Evolutionary conservation across 1,140 invertebrate species (phyloP), one percentile per base, ranked within the genome.

Genomic region (Drosophila nikananu): DNA sequence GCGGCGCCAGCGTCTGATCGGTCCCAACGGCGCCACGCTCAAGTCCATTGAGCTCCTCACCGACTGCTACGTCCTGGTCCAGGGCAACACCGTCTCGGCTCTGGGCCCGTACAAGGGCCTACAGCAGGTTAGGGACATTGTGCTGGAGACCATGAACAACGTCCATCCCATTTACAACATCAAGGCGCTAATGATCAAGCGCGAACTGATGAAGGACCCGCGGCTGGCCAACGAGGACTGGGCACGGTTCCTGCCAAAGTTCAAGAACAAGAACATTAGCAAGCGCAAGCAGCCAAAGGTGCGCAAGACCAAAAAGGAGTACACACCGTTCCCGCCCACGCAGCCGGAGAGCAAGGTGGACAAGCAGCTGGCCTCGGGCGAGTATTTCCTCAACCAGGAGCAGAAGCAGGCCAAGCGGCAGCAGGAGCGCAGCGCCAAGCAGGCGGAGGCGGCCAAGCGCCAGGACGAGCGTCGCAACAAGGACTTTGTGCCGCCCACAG

Each of bases 111-210:
- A 99, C 91, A 98, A 97, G 94, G 99, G 99, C 15, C 93, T 99
- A 7, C 96, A 97, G 82, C 97, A 99, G 93, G 98, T 98, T 1
- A 94, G 98, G 73, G 95, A 97, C 90, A 97, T 99, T 84, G 97
- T 98, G 8, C 96, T 98, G 92, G 99, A 99, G 83, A 99, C 98
- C 4, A 99, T 99, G 98, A 98, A 98, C 90, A 99, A 99, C 93
- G 96, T 99, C 68, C 99, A 99, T 95, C 99, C 99, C n/a, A 98
- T 99, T 92, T 99, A 99, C 92, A 99, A 99, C 90, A 99, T 99
- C 1, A 99, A 99, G 94, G 96, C 97, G 19, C 93, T 99, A 13
- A 99, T 99, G 98, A 99, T 99, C 51, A 99, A 99, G 93, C 95
- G 96, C 84, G 98, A 99, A 94, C 93, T 99, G 25, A 96, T 96